phyloP scores from a whole-genome alignment of 2,797 vertebrate species.

The Acrocephalus scirpaceus region DNA sequence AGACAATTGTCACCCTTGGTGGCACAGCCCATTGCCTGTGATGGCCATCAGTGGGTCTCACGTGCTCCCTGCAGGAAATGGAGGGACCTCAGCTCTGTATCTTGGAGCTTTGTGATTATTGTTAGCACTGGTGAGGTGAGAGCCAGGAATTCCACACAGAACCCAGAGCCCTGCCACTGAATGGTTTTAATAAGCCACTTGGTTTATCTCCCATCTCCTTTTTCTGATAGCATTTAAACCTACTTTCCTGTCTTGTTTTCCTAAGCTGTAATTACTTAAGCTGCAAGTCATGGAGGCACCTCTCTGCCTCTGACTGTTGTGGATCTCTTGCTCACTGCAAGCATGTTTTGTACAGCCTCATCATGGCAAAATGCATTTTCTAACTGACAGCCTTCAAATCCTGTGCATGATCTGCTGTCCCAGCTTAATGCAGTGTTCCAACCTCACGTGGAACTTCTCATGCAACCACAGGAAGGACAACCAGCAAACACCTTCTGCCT shows the following conservation, averaged over 20 bases:
- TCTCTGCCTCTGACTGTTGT: neutral
- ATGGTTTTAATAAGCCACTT: neutral
- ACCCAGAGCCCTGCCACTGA: neutral
- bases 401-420: neutral
- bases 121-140: neutral
- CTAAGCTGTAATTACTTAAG: neutral
- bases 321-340: neutral
- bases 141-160: neutral
- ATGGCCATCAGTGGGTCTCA: neutral
- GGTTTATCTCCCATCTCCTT: neutral
- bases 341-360: neutral
- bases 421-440: neutral
- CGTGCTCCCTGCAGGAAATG: fast-evolving
- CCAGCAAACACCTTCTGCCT: neutral
- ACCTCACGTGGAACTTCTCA: neutral
- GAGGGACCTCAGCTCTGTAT: neutral
- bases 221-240: neutral
- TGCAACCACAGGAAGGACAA: neutral
- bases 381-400: neutral
- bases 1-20: neutral
- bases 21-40: fast-evolving
- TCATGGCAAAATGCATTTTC: neutral
- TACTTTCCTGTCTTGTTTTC: neutral
- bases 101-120: neutral
- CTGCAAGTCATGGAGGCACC: neutral